phyloP scores from a whole-genome alignment of 1,140 invertebrate genomes.

The Marisa cornuarietis region DNA sequence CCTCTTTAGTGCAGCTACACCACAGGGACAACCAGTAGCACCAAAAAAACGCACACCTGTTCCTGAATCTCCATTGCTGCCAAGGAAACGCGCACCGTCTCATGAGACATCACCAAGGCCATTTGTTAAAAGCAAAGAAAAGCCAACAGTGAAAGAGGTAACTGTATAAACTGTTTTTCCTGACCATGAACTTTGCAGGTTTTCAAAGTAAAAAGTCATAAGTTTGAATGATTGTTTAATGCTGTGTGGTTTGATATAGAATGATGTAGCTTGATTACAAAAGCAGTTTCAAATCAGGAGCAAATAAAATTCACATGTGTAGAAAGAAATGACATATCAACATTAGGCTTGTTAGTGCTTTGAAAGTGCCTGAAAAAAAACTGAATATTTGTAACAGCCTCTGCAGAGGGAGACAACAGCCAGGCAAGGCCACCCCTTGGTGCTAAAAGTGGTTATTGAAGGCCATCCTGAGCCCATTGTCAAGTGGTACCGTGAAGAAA shows the following conservation, averaged over 20 bases:
- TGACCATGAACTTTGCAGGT: too few species aligned
- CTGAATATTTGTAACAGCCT: conserved; percentile 35
- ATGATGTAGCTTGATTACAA: too few species aligned
- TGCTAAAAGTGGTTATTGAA: conserved; percentile 79
- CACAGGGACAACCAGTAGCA: conserved; percentile 24
- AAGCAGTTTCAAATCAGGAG: too few species aligned
- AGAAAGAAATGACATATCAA: too few species aligned
- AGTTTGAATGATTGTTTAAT: too few species aligned
- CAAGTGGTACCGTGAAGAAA: conserved; percentile 78
- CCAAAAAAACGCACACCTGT: conserved; percentile 15
- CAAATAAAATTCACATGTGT: not conserved
- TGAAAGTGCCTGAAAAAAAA: not conserved
- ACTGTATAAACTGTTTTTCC: not conserved
- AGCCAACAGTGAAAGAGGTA: conserved; percentile 50
- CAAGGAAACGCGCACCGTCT: not conserved
- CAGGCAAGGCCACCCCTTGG: conserved; percentile 77
- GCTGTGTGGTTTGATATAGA: too few species aligned
- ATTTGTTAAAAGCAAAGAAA: conserved; percentile 41
- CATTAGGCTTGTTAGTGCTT: too few species aligned
- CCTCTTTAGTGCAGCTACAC: conserved; percentile 42
- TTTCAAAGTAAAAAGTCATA: too few species aligned
- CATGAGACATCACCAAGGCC: conserved; percentile 29
- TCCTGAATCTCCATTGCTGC: conserved; percentile 9
- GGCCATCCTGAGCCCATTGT: conserved; percentile 79
- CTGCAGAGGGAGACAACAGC: conserved; percentile 64